Base-by-base conservation (phyloP, 2,113 vertebrate genomes). In the Siphamia tubifer region DNA sequence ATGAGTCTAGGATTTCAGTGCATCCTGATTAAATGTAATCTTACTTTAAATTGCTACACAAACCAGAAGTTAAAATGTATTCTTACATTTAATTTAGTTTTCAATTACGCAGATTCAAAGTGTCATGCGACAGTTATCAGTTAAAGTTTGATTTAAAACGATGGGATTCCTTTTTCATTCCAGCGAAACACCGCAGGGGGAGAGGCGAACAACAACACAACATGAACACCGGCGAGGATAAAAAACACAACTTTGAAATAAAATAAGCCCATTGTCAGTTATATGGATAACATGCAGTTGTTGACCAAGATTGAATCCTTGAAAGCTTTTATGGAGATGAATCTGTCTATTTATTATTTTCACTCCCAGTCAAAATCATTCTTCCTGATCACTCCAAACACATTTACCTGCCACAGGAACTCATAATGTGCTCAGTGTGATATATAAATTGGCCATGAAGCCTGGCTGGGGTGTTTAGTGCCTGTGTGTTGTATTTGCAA, bases 401-500 rank as follows among this genome's bases (percentile, higher is more conserved):
- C 57, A 70, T 89, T 83, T 82, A 73, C 64, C 74, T 71, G 77
- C 74, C 77, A 71, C 36, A 48, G 75, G 34, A 67, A 53, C 56
- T 73, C 74, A 58, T 80, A 79, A 84, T 62, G 67, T 69, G 31
- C 71, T 61, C 66, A 61, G 65, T 24, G 16, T 81, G 80, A 77
- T 66, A 51, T 70, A 82, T 77, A 81, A 84, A 77, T 67, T 71
- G 76, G 31, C 47, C 34, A 44, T 44, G 67, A 73, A 61, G 38
- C 38, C 5, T n/a, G 10, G 30, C 36, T 49, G 32, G 7, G 36
- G 17, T 43, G 35, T 67, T 68, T 31, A 36, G 49, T 67, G 55
- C 63, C 3, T 57, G 20, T 57, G 60, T 57, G 60, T 24, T 24
- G 65, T 13, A 13, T 54, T 24, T 42, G 21, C 45, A 43, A 12